phyloP scores from a whole-genome alignment of 2,113 vertebrate genomes.

The Chloebia gouldiae region DNA sequence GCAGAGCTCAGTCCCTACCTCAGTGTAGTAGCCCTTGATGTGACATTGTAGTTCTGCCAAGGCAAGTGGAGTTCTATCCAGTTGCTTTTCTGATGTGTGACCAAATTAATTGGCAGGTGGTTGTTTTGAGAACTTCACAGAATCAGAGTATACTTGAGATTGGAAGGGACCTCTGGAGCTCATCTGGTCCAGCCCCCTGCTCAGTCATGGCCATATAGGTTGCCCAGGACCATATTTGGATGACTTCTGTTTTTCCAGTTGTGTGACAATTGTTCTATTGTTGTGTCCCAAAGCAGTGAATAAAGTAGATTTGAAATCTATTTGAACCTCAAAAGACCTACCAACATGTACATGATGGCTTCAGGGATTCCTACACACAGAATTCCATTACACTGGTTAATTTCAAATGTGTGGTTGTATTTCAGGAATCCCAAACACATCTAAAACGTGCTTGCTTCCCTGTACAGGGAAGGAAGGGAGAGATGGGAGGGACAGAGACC shows the following conservation, averaged over 20 bases:
- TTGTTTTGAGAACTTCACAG: background rate
- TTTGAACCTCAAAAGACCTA: background rate
- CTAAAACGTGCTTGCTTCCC: background rate
- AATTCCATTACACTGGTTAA: background rate
- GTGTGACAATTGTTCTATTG: background rate
- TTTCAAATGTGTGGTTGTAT: background rate
- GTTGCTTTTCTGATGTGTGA: background rate
- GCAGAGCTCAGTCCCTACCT: background rate
- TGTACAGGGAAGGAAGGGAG: background rate
- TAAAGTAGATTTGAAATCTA: background rate
- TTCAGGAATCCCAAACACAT: background rate
- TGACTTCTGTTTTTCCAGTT: background rate
- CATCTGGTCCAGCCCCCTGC: background rate
- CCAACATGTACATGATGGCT: background rate
- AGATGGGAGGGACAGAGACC: background rate
- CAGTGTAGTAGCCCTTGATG: background rate
- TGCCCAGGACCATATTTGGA: background rate
- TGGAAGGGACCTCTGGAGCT: background rate
- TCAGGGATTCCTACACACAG: background rate
- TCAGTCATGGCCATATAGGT: background rate
- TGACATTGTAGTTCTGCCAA: background rate
- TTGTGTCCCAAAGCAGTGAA: background rate
- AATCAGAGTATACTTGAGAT: background rate
- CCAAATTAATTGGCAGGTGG: background rate
- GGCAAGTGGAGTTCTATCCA: background rate